These are phyloP conservation scores for Fragum sueziense DNA, from an alignment of 2,888 invertebrate genomes.

Conservation along the genomic window DNA sequence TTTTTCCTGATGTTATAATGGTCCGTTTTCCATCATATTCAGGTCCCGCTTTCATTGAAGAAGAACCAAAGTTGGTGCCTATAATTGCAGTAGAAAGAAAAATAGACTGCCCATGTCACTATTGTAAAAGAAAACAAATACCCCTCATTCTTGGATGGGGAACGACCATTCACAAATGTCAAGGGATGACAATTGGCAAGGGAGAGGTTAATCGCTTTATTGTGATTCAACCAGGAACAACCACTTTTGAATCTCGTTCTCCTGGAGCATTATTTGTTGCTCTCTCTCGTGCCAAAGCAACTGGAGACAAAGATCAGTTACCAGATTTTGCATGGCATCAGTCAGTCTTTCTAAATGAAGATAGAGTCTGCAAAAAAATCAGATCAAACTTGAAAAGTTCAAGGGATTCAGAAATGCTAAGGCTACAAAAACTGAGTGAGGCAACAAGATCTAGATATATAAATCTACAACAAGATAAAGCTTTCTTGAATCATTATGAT, in stretches of 20 bases:
- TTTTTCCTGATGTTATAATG: conserved; percentile 55
- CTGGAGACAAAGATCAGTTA: conserved; percentile 20
- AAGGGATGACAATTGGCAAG: conserved; percentile 25
- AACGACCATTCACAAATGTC: conserved; percentile 62
- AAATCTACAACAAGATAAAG: not conserved
- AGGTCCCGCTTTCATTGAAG: conserved; percentile 57
- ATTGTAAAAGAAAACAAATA: conserved; percentile 54
- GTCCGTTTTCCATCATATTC: conserved; percentile 52
- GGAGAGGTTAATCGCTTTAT: conserved; percentile 54
- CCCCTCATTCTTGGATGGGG: conserved; percentile 59
- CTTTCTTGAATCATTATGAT: too few relatives aligned
- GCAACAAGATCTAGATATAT: not conserved
- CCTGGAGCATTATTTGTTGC: conserved; percentile 14
- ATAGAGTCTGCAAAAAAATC: conserved; percentile 47
- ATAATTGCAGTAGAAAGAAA: conserved; percentile 56
- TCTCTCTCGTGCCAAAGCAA: conserved; percentile 36
- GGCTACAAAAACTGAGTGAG: not conserved
- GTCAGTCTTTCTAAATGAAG: conserved; percentile 45
- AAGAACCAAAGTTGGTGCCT: conserved; percentile 50
- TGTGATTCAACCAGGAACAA: conserved; percentile 57
- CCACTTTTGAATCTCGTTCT: conserved; percentile 12
- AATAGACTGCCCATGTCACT: conserved; percentile 53
- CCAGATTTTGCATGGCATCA: conserved; percentile 62
- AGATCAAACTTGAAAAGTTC: conserved; percentile 36
- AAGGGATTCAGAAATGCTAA: conserved; percentile 31